These are phyloP conservation scores for Papilio dardanus DNA, from an alignment of 1,140 invertebrate species.

Conservation along the genomic window DNA sequence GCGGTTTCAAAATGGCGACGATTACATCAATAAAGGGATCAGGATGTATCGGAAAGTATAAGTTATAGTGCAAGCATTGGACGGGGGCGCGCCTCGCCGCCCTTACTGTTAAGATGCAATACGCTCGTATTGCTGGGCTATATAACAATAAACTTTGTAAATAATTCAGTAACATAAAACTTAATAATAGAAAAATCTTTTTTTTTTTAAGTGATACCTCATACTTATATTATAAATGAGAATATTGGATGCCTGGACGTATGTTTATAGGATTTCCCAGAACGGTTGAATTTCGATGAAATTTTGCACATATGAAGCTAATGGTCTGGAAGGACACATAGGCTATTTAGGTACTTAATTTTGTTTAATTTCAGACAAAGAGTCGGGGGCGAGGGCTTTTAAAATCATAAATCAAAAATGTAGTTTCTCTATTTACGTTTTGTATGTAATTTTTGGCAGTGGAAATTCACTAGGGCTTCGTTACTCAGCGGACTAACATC, in stretches of 20 bases:
- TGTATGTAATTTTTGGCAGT: neutral
- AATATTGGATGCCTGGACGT: too few species aligned
- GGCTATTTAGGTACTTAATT: too few species aligned
- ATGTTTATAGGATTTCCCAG: too few species aligned
- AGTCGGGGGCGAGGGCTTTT: too few species aligned
- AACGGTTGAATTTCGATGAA: too few species aligned
- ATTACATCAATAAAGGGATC: constrained; percentile 24
- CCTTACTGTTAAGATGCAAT: constrained; percentile 57
- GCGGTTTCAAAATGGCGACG: constrained; percentile 29
- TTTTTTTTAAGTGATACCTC: too few species aligned
- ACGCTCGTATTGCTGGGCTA: constrained; percentile 33
- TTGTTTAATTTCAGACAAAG: too few species aligned
- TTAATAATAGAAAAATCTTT: too few species aligned
- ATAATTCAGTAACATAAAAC: too few species aligned
- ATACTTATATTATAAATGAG: too few species aligned
- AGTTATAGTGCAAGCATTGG: constrained; percentile 61
- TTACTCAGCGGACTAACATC: constrained; percentile 13
- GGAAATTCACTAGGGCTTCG: neutral
- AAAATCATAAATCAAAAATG: neutral
- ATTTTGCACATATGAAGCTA: too few species aligned
- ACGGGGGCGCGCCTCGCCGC: constrained; percentile 54
- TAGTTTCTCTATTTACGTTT: neutral
- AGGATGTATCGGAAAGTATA: constrained; percentile 41
- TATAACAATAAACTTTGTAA: constrained; percentile 33
- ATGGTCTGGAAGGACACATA: too few species aligned